Conservation (phyloP, 2,113 vertebrate species). For the Hiodon alosoides region DNA sequence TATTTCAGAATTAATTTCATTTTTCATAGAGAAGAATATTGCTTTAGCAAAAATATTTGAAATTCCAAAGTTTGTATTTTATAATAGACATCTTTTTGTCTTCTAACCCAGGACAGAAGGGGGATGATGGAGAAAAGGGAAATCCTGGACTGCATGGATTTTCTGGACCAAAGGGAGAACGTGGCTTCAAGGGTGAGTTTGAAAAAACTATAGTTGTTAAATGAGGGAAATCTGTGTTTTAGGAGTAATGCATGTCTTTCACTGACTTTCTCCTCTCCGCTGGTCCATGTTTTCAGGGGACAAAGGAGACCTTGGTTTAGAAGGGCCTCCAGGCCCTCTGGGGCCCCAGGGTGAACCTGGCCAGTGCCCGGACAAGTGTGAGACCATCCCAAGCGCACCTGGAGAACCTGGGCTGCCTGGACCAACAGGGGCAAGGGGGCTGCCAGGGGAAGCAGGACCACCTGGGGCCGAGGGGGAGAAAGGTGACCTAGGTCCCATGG, state of each 20-base stretch:
- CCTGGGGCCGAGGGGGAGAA: conserved; percentile 39
- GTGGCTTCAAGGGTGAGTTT: conserved; percentile 54
- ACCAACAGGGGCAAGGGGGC: conserved; percentile 41
- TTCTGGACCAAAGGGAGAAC: conserved; percentile 41
- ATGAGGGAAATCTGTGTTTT: background rate
- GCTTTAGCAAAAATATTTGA: background rate
- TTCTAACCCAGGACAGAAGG: conserved; percentile 53
- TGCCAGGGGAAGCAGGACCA: conserved; percentile 34
- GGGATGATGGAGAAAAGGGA: conserved; percentile 49
- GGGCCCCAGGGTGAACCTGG: conserved; percentile 52
- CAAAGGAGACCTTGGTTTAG: conserved; percentile 48
- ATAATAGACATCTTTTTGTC: too few relatives aligned
- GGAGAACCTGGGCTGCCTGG: conserved; percentile 51
- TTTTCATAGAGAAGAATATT: too few relatives aligned
- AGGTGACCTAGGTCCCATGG: conserved; percentile 46
- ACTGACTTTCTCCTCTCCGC: background rate
- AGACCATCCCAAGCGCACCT: conserved; percentile 25
- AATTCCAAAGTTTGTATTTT: background rate
- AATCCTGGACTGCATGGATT: conserved; percentile 38
- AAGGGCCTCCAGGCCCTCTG: conserved; percentile 36
- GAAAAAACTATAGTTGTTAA: background rate
- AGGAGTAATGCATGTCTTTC: background rate
- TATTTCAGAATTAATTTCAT: too few relatives aligned
- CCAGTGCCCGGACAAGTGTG: conserved; percentile 49
- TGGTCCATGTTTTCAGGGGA: conserved; percentile 46